phyloP scores from a whole-genome alignment of 2,888 invertebrate genomes.

The Macrostomum cliftonense region DNA sequence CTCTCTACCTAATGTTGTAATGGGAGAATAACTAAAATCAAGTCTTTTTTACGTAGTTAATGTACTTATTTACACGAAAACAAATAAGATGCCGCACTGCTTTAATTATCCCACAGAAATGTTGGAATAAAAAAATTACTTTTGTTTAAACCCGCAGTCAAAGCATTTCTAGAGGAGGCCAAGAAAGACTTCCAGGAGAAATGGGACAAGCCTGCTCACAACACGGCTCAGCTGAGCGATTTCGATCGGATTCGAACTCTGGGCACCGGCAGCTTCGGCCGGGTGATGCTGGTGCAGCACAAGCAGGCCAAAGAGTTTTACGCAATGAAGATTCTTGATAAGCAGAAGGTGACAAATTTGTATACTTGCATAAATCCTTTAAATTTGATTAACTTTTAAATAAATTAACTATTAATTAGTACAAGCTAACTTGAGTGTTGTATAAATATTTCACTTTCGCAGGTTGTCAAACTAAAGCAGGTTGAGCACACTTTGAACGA shows the following conservation, averaged over 20 bases:
- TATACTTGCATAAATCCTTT: no score
- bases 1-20: no score
- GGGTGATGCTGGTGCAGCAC: constrained; percentile 98
- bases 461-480: constrained; percentile 91
- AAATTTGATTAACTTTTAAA: constrained; percentile 8
- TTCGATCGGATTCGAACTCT: constrained; percentile 96
- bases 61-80: no score
- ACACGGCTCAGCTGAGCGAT: constrained; percentile 84
- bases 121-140: no score
- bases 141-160: constrained; percentile 45
- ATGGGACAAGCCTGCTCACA: constrained; percentile 66
- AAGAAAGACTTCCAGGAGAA: constrained; percentile 93
- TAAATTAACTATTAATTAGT: neutral
- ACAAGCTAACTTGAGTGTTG: no score
- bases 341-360: constrained; percentile 68
- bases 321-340: constrained; percentile 99
- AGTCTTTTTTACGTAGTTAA: no score
- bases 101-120: constrained; percentile 11
- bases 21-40: no score
- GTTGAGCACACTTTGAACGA: constrained; percentile 98
- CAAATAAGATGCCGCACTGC: no score
- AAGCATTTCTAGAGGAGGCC: constrained; percentile 89
- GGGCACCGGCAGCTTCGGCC: constrained; percentile 94
- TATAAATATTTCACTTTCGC: no score
- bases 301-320: constrained; percentile 87